Conservation (phyloP, 1,140 invertebrate species). For the Arctopsyche grandis region DNA sequence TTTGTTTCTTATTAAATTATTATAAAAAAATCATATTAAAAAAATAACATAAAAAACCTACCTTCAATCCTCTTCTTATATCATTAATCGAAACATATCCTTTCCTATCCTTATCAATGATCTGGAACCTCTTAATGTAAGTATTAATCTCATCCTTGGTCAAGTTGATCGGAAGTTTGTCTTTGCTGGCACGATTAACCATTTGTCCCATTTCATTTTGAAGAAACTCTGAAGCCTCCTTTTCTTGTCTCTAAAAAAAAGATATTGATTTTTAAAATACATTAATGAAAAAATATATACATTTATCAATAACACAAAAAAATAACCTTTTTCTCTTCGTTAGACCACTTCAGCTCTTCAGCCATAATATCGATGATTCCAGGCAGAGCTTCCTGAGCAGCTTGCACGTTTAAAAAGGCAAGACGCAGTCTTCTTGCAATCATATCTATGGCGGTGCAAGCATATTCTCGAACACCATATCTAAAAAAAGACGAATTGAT, state of each 20-base stretch:
- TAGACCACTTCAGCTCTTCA: constrained; percentile 93
- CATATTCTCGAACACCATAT: constrained; percentile 96
- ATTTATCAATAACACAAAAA: neutral
- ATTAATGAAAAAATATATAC: neutral
- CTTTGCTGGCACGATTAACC: constrained; percentile 87
- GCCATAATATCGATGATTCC: constrained; percentile 95
- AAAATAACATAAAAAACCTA: constrained; percentile 60
- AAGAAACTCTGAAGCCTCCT: constrained; percentile 85
- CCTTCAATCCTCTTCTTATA: constrained; percentile 93
- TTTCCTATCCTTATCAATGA: constrained; percentile 95
- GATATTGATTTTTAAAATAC: constrained; percentile 34
- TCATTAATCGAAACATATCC: constrained; percentile 99
- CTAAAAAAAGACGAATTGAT: constrained; percentile 57
- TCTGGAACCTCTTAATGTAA: constrained; percentile 95
- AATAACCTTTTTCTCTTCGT: constrained; percentile 77
- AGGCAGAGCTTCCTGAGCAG: constrained; percentile 94
- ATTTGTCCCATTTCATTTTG: constrained; percentile 96
- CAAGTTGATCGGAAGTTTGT: constrained; percentile 92
- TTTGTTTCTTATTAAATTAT: too few species aligned
- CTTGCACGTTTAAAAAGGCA: constrained; percentile 96
- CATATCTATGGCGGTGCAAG: constrained; percentile 95
- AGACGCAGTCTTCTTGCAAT: constrained; percentile 92
- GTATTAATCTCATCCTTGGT: constrained; percentile 94
- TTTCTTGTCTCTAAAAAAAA: constrained; percentile 75
- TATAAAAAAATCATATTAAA: too few species aligned